Evolutionary conservation across 2,113 vertebrate species (phyloP), one percentile per base, ranked within the genome.

Genomic region (Scomber japonicus): DNA sequence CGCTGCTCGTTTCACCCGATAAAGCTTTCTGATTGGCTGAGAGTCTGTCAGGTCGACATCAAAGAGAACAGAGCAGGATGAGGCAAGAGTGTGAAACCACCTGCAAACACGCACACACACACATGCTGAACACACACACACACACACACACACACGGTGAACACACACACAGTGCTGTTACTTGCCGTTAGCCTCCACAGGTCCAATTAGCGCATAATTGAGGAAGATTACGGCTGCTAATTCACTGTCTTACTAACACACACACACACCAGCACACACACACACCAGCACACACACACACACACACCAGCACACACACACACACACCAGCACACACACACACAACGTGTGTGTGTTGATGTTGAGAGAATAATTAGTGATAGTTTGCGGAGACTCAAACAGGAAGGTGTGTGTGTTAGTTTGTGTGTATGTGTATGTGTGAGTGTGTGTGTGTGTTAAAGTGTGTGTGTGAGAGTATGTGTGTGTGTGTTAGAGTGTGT

Each of bases 191-290:
- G 69, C 68, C 83, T 76, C 78, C 84, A 66, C 88, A 80, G 91
- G 84, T 86, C 82, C 88, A 91, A 92, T 92, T 92, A 91, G 84
- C 11, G 82, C 75, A 75, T 91, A 90, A 91, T 90, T 91, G 88
- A 88, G 65, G 62, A 74, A 88, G 86, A 92, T 90, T 87, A 91
- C 19, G 55, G 73, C 76, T 67, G 78, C 72, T 92, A 85, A 92
- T 92, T 89, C 77, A 81, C 68, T 78, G 74, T 81, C 79, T 77
- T 51, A 11, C 66, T 31, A 48, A 75, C 76, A 74, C 84, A 69
- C 81, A 78, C 77, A 14, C 59, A 55, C 78, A 31, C 75, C 10
- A 55, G 54, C 44, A 60, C 46, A 53, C 50, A 53, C 64, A 56
- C 61, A 65, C 51, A 57, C 31, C 4, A 55, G 54, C 44, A 60